Conservation (phyloP, 2,113 vertebrate species). For the Nymphicus hollandicus region DNA sequence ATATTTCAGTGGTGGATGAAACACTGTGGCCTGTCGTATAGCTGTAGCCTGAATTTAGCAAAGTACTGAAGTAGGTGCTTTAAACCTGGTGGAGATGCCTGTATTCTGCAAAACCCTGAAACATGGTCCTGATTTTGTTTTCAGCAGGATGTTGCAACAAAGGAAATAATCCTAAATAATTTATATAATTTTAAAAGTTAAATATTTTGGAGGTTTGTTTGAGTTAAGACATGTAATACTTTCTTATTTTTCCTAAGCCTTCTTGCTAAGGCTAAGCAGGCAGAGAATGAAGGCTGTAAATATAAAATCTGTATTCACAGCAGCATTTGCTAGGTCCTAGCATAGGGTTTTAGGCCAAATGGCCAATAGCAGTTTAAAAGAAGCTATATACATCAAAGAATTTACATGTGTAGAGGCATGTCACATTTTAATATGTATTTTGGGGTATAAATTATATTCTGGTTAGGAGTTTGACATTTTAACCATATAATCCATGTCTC, state of each 20-base stretch:
- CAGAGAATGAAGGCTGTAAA: neutral
- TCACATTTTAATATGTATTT: neutral
- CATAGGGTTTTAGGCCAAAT: neutral
- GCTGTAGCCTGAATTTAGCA: neutral
- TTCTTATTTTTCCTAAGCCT: neutral
- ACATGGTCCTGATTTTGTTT: neutral
- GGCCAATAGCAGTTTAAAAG: neutral
- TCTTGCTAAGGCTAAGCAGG: neutral
- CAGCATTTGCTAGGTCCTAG: neutral
- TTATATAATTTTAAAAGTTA: neutral
- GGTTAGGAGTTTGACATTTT: neutral
- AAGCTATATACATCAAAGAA: neutral
- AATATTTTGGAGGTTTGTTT: neutral
- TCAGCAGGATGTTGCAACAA: neutral
- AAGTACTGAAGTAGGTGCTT: neutral
- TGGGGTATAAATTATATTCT: neutral
- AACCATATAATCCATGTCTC: neutral
- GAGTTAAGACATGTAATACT: neutral
- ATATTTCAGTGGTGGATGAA: fast-evolving
- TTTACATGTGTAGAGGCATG: neutral
- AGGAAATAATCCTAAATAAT: neutral
- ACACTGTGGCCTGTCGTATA: neutral
- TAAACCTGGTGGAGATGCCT: neutral
- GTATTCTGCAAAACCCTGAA: neutral
- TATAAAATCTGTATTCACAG: neutral